A percentile compares a stretch with the other conserved stretches of the same genome.
Conservation (phyloP, 2,888 invertebrate species). For the Adelognathus sp. region DNA sequence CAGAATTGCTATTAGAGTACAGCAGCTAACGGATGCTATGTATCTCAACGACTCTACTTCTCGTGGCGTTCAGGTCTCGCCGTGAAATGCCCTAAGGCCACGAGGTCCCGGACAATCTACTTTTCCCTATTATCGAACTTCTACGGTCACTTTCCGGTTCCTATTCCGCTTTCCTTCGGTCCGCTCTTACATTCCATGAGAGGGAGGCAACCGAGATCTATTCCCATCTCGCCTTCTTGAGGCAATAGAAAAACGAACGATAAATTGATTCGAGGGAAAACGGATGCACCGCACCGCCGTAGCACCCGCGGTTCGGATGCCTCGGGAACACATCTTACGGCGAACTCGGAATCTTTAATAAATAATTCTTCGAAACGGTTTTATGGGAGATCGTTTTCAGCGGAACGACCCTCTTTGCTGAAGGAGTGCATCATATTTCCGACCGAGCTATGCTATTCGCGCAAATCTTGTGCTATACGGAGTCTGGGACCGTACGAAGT, state of each 20-base stretch:
- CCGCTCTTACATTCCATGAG: neutral
- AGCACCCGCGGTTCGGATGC: neutral
- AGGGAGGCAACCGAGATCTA: neutral
- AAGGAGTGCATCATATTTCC: neutral
- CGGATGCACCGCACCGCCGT: neutral
- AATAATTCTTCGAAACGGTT: constrained; percentile 25
- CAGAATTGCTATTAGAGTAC: constrained; percentile 7
- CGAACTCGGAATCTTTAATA: constrained; percentile 22
- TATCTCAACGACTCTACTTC: constrained; percentile 25
- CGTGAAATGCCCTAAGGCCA: constrained; percentile 22
- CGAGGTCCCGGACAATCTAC: constrained; percentile 50
- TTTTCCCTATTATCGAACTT: constrained; percentile 57
- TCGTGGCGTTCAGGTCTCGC: constrained; percentile 46
- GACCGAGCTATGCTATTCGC: constrained; percentile 3
- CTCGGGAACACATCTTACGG: neutral
- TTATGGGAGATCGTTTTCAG: constrained; percentile 26
- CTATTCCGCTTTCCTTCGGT: neutral
- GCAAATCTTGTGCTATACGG: neutral
- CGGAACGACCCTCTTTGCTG: constrained; percentile 12
- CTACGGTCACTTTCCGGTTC: constrained; percentile 50
- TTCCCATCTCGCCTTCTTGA: neutral
- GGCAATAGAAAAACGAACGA: neutral
- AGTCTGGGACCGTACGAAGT: constrained; percentile 11
- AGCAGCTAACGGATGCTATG: constrained; percentile 6
- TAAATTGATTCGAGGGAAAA: constrained; percentile 11